Conservation (phyloP, 2,888 invertebrate genomes). For the Drepanosiphum platanoidis region DNA sequence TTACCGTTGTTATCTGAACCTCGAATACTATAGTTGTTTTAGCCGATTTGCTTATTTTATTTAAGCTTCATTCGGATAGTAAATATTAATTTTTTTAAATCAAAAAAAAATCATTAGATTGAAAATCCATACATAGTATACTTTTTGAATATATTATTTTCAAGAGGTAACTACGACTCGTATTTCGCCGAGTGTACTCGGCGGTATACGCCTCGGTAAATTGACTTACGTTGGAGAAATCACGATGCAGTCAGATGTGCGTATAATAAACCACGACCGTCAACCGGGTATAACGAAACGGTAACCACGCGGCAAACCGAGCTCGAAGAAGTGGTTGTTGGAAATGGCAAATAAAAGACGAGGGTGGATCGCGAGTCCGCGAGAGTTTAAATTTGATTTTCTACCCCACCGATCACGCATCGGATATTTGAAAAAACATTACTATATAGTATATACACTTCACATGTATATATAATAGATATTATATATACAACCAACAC, state of each 20-base stretch:
- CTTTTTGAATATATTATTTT: no score
- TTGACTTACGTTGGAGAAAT: not conserved
- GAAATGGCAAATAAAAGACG: not conserved
- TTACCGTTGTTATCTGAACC: no score
- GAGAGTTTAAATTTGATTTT: conserved; percentile 55
- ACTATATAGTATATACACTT: no score
- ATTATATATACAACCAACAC: not conserved
- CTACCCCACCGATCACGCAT: conserved; percentile 10
- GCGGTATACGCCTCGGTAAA: no score
- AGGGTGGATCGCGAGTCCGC: conserved; percentile 11
- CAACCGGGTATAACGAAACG: not conserved
- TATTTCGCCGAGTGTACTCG: no score
- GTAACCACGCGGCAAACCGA: not conserved
- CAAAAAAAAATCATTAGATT: no score
- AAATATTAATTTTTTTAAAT: no score
- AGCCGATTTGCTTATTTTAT: no score
- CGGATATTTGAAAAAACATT: conserved; percentile 37
- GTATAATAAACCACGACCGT: not conserved
- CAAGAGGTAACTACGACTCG: no score
- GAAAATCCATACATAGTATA: no score
- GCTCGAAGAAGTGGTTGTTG: not conserved
- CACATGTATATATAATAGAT: not conserved
- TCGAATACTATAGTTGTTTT: no score
- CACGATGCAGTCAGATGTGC: not conserved
- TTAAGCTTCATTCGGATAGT: no score